phyloP scores from a whole-genome alignment of 2,888 invertebrate species.

The Drosophila mettleri region DNA sequence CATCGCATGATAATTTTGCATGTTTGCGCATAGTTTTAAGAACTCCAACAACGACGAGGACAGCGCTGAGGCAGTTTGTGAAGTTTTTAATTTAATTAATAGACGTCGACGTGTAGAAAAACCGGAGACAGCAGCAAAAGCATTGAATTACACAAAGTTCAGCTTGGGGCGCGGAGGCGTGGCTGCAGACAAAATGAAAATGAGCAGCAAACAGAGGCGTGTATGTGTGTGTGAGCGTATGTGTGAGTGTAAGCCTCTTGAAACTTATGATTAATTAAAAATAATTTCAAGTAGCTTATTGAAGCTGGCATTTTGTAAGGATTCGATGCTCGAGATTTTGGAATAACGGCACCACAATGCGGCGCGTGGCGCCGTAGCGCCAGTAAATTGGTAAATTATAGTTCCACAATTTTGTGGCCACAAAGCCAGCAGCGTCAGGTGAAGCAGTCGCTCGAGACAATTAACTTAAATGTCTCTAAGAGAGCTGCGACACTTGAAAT shows the following conservation, averaged over 20 bases:
- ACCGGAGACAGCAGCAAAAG: slow-evolving; percentile 44
- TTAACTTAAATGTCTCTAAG: slow-evolving; percentile 77
- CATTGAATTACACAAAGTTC: slow-evolving; percentile 67
- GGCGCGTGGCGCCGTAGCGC: slow-evolving; percentile 42
- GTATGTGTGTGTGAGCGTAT: slow-evolving; percentile 18
- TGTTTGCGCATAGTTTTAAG: slow-evolving; percentile 68
- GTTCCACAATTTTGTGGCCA: slow-evolving; percentile 40
- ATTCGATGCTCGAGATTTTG: slow-evolving; percentile 37
- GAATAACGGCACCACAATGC: slow-evolving; percentile 23
- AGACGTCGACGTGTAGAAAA: slow-evolving; percentile 60
- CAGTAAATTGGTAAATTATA: slow-evolving; percentile 50
- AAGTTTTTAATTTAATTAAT: slow-evolving; percentile 81
- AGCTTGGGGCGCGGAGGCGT: slow-evolving; percentile 1
- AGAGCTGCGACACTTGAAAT: slow-evolving; percentile 54
- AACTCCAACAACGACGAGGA: slow-evolving; percentile 15
- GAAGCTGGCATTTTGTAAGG: slow-evolving; percentile 17
- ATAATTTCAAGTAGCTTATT: slow-evolving; percentile 50
- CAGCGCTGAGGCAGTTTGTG: slow-evolving; percentile 47
- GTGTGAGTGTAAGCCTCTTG: slow-evolving; percentile 40
- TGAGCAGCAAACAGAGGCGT: slow-evolving; percentile 39
- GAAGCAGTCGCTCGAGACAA: slow-evolving; percentile 46
- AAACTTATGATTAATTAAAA: slow-evolving; percentile 79
- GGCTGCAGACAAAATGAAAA: slow-evolving; percentile 35
- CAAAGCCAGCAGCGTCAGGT: slow-evolving; percentile 32
- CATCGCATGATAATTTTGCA: slow-evolving; percentile 58